A percentile compares a stretch with the other conserved stretches of the same genome.
Evolutionary conservation across 2,113 vertebrate genomes (phyloP).

Genomic region (Manacus vitellinus): DNA sequence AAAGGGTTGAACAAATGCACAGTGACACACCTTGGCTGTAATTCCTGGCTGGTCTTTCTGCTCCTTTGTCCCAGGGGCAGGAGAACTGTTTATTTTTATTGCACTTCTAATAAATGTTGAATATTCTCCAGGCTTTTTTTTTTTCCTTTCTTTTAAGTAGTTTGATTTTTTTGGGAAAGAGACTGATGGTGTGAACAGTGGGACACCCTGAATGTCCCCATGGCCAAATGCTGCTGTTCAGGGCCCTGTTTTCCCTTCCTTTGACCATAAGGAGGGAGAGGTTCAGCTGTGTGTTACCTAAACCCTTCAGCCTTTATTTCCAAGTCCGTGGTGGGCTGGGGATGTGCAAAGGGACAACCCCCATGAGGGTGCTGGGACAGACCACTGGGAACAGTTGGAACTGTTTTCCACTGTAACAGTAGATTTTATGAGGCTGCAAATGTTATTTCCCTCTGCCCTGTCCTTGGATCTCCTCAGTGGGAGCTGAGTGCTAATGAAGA

Average conservation of each 20-base stretch:
- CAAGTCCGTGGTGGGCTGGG: not conserved
- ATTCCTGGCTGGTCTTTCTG: not conserved
- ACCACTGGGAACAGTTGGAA: not conserved
- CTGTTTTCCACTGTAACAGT: rapidly evolving
- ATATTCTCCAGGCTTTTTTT: not conserved
- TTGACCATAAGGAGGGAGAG: not conserved
- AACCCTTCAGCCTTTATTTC: not conserved
- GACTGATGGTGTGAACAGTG: not conserved
- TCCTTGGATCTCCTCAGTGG: not conserved
- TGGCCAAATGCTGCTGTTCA: too few relatives aligned
- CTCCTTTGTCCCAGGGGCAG: not conserved
- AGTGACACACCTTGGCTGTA: not conserved
- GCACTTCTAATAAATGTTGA: constrained; percentile 57
- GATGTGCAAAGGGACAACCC: not conserved
- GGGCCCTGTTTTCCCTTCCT: not conserved
- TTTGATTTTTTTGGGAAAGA: not conserved
- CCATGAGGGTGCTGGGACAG: not conserved
- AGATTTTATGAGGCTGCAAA: not conserved
- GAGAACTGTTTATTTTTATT: constrained; percentile 33
- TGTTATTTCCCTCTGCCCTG: not conserved
- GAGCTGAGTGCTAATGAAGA: not conserved
- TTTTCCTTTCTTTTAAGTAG: not conserved
- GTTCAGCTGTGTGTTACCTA: not conserved
- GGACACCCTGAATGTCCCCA: not conserved
- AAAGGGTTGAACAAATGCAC: not conserved